A percentile compares a stretch with the other conserved stretches of the same genome.
Conservation (phyloP, 2,113 vertebrate species). For the Myiozetetes cayanensis region DNA sequence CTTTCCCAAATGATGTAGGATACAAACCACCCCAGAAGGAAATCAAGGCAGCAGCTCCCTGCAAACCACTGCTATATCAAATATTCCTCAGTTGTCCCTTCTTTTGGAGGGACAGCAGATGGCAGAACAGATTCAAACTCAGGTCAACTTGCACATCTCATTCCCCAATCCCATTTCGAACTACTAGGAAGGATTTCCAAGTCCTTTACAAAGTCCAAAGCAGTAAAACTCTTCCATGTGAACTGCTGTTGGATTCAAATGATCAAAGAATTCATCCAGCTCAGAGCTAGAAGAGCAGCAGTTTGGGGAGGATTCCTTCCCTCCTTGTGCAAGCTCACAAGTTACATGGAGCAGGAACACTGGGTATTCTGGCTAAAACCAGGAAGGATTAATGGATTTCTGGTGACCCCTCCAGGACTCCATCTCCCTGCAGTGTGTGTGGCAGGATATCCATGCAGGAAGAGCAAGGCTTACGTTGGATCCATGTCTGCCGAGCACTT, state of each 20-base stretch:
- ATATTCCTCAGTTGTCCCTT: background rate
- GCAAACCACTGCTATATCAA: background rate
- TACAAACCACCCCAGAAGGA: background rate
- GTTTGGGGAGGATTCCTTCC: background rate
- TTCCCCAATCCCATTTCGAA: background rate
- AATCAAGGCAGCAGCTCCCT: background rate
- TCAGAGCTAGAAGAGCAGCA: background rate
- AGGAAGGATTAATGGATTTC: background rate
- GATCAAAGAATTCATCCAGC: background rate
- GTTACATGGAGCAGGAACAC: background rate
- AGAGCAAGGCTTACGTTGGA: slow-evolving; percentile 74
- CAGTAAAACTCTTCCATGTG: background rate
- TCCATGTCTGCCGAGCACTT: slow-evolving; percentile 83
- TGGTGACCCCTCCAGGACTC: background rate
- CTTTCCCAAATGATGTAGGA: background rate
- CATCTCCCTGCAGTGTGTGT: background rate
- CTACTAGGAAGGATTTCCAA: background rate
- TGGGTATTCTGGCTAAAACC: background rate
- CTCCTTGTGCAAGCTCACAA: background rate
- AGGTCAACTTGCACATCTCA: background rate
- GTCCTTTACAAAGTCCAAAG: background rate
- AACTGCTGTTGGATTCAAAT: background rate
- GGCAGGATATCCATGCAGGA: background rate
- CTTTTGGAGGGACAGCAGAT: background rate
- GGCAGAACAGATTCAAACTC: background rate